Evolutionary conservation across 2,888 invertebrate species (phyloP), one percentile per base, ranked within the genome.

Genomic region (Callinectes sapidus): DNA sequence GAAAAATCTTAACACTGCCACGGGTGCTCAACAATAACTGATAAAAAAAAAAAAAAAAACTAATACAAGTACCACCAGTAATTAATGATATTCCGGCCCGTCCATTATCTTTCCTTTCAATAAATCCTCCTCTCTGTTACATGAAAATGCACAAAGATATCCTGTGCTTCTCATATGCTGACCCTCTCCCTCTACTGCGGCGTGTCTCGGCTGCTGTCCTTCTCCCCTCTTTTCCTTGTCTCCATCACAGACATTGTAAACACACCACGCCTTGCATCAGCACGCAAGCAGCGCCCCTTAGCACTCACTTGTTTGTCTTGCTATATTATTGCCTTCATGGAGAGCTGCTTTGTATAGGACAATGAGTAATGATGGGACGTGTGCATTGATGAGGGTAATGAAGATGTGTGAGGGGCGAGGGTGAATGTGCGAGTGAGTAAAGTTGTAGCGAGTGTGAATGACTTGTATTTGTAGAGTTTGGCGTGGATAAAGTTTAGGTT

Each of bases 201-300:
- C 61, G 16, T 18, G 18, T 61, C 61, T 23, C 2, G 16, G 61
- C 61, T 48, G 61, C 61, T 48, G 48, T 48, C 48, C 71, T 71
- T 71, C 71, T 28, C 71, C 10, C 8, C 28, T 28, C 28, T 71
- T 2, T 10, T 28, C 28, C 28, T 23, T 28, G n/a, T 71, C 71
- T 28, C 61, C 28, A 18, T 32, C 81, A 35, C 48, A 16, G n/a
- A 23, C 87, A 28, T n/a, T 28, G 48, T 35, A 42, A 28, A 42
- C 39, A 42, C 48, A 8, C 87, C 87, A 42, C 87, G 87, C 87
- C 87, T 28, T 2, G 18, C n/a, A n/a, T 42, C 48, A 1, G n/a
- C 48, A 42, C 87, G 48, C 87, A 48, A 54, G 10, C 87, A n/a
- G 18, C 87, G 42, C 87, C 87, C 28, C 87, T 54, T 42, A 42